Base-by-base conservation (phyloP, 1,140 invertebrate genomes). In the Saccostrea glomerata region DNA sequence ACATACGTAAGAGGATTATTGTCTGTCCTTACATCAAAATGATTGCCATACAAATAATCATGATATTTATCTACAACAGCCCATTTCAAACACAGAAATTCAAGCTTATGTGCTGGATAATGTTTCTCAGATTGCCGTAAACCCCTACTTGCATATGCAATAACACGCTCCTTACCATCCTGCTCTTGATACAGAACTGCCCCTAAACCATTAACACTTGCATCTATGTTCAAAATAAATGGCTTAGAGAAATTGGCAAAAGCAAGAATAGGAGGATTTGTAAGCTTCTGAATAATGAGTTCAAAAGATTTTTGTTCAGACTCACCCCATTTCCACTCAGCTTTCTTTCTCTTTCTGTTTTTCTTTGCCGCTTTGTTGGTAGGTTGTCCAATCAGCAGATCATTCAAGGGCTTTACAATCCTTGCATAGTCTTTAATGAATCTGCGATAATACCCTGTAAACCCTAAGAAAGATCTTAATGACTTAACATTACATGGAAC, bases 401-500 rank as follows among this genome's bases (percentile, higher is more conserved):
- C 82, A 84, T 82, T 90, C 20, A 91, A 73, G 15, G 89, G 93
- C 66, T 87, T 86, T 7, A 92, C 90, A 13, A 92, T 91, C 7
- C 87, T 90, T 1, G 91, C 77, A 85, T 91, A 94, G 83, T 91
- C 84, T 58, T 89, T 84, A 7, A 94, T 86, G 89, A 92, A 93
- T 82, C 86, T 58, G 2, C 88, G 7, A 83, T 86, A 88, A 60
- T 88, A 88, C 25, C 84, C 63, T 15, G 77, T 83, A 82, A 93
- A 89, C 47, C 92, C 91, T 4, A 94, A 55, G 86, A 95, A 95
- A 36, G 85, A 54, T 86, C 90, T 66, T 2, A 95, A 23, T n/a
- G 92, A 82, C 47, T 92, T 91, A 0, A 92, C 17, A 70, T 90
- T 92, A 12, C 9, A 91, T 30, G 94, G 94, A 13, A 47, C 84